Evolutionary conservation across 1,140 invertebrate species (phyloP), one percentile per base, ranked within the genome.

Genomic region (Nephila pilipes): DNA sequence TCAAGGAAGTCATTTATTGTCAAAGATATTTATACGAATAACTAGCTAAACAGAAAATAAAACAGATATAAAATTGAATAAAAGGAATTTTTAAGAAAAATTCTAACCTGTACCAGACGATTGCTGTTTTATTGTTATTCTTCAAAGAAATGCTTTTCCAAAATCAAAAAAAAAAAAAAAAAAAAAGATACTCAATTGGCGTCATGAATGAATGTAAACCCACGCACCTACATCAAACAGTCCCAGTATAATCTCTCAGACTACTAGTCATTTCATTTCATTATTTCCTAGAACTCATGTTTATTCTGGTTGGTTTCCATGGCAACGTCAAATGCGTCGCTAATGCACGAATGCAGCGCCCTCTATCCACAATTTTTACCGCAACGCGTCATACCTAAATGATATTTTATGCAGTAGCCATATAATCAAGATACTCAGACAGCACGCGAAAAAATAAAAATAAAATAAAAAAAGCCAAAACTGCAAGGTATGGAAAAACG

Each of bases 211-310:
- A 55, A 89, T 79, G 46, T 36, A 90, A 81, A 79, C 25, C 46
- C 75, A 81, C 32, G 88, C 88, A 87, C 60, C 85, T 87, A 87
- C 79, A 81, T 75, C 69, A 36, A 75, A 75, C 83, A 38, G 65
- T 58, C 87, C 60, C 91, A n/a, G 36, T 25, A 85, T 55, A 90
- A 60, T 57, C 65, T 79, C 57, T 16, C 25, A 93, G 85, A 79
- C 90, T 46, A 12, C 55, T 18, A 93, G 80, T 92, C 90, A 81
- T 81, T 85, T 60, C 58, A 93, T 93, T 87, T 87, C 92, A 81
- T 93, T 63, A 85, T 83, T 93, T 93, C 85, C 81, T 87, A 81
- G 90, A 92, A 92, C 79, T 88, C 85, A 87, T 93, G 92, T 93
- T 93, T 93, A 93, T 93, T 89, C 92, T 88, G 29, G 92, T 89